phyloP scores from a whole-genome alignment of 2,113 vertebrate species.

The Osmerus mordax region DNA sequence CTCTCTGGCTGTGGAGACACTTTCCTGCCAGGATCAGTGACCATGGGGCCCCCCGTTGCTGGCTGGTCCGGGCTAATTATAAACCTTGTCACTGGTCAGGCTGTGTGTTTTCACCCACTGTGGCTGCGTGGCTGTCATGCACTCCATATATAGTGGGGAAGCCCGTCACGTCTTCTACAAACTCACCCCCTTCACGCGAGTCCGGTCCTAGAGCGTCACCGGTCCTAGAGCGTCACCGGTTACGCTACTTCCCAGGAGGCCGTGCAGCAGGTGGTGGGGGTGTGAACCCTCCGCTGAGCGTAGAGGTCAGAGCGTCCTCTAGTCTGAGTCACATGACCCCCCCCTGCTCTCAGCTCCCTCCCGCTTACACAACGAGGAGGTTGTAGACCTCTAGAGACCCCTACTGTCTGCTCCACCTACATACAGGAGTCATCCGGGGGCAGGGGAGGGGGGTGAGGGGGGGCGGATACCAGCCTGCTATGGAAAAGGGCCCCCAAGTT shows the following conservation, averaged over 20 bases:
- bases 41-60: constrained; percentile 1
- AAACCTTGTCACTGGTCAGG: constrained; percentile 26
- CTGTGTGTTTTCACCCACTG: not conserved
- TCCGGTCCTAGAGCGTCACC: not conserved
- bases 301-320: constrained; percentile 5
- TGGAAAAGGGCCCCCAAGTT: not conserved
- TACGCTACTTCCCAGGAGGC: not conserved
- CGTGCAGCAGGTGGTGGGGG: not conserved
- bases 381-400: constrained; percentile 41
- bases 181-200: not conserved
- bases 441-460: not conserved
- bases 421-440: not conserved
- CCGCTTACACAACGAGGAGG: constrained; percentile 1
- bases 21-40: constrained; percentile 11
- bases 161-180: not conserved
- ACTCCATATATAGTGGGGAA: constrained; percentile 13
- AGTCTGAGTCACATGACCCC: not conserved
- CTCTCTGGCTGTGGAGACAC: constrained; percentile 3
- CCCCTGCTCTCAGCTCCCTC: not conserved
- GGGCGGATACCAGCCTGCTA: not conserved
- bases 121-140: constrained; percentile 10
- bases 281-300: not conserved
- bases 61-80: constrained; percentile 41
- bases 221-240: not conserved
- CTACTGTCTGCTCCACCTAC: constrained; percentile 37